Base-by-base conservation (phyloP, 2,113 vertebrate species). In the Gobiocypris rarus region DNA sequence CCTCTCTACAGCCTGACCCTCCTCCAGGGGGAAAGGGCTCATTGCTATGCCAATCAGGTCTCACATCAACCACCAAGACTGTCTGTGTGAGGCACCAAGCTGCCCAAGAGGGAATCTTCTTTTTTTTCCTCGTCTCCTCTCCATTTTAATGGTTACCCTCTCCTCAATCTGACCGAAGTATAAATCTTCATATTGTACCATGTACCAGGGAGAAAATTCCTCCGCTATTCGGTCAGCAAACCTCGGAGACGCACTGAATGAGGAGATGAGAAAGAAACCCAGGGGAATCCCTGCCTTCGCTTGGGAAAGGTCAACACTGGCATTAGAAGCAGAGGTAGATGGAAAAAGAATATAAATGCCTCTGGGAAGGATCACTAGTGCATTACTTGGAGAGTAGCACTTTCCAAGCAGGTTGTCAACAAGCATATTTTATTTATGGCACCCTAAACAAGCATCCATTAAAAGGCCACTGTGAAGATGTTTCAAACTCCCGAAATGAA, bases 11-110 rank as follows among this genome's bases (percentile, higher is more conserved):
- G 75, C 65, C 65, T 80, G 65, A 75, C 43, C 48, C 48, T 41
- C 54, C 75, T 77, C 75, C 84, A 45, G 73, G 73, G 76, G 75
- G 31, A 58, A 38, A 26, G 28, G 11, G 48, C 79, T 83, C 83
- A 85, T 89, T 83, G 79, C 59, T 84, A 89, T 86, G 85, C 87
- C 76, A 22, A 50, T 84, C 87, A 83, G 61, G 87, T 81, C 69
- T 50, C 48, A 50, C 80, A 74, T 83, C 83, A 81, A 74, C 82
- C 69, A 54, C 85, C 75, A 50, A 54, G 83, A 52, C 75, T 38
- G 86, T 83, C 56, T 84, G 79, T 84, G 71, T 74, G 58, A 75
- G 73, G 73, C 56, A 38, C 45, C 74, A 24, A 7, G 43, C 69
- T 63, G 43, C 58, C 28, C 34, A 31, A 26, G 24, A 78, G 83